Evolutionary conservation across 1,140 invertebrate species (phyloP), one percentile per base, ranked within the genome.

Genomic region (Pseudomyrmex concolor): DNA sequence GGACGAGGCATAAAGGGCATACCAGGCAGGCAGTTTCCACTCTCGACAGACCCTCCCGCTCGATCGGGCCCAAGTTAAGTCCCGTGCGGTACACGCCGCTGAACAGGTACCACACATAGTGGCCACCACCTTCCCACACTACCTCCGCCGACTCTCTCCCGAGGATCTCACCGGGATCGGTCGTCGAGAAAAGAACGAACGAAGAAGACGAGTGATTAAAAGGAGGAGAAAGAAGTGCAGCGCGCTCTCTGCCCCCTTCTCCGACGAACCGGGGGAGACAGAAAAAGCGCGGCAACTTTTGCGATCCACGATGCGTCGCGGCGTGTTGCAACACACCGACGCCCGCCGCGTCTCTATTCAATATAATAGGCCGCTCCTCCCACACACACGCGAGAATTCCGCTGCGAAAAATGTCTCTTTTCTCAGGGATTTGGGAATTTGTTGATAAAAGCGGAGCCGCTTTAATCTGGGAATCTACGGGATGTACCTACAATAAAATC

Each of bases 51-150:
- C 62, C 9, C 8, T 60, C 15, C 64, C 25, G 17, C 7, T 43
- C 10, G 34, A 15, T 17, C 13, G 4, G n/a, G 34, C 43, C 34
- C 57, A 85, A 72, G 67, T 82, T 78, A 9, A 77, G 34, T 45
- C 12, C 19, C 51, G 25, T 25, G 54, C 22, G 13, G 48, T 76
- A 64, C 22, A 43, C 48, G 73, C 48, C 71, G 19, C 51, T 50
- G 64, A 59, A 85, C 89, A 89, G 86, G 90, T 91, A 86, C 83
- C 78, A 86, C 87, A 86, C 85, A 91, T 86, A 87, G 76, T 90
- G 82, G 84, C 77, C 84, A 84, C 71, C 62, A 77, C 90, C 88
- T 89, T 90, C 88, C 90, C 90, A 90, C 90, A 88, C 82, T 77
- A 84, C 83, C 83, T 81, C 66, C 63, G 15, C 34, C 25, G 17